Base-by-base conservation (phyloP, 2,797 vertebrate genomes). In the Hoplostethus atlanticus region DNA sequence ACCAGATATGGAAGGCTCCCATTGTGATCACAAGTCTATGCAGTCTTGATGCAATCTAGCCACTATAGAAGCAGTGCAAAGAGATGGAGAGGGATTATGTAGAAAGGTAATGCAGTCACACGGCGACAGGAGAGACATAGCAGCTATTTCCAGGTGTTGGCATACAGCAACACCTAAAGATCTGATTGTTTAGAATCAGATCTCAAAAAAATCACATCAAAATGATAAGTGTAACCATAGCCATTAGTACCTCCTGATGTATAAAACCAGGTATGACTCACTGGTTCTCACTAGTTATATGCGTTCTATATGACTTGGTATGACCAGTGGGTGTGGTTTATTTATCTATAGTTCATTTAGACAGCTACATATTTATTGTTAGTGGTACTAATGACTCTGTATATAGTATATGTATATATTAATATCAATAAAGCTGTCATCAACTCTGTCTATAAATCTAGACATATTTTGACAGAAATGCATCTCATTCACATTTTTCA, bases 351-450 rank as follows among this genome's bases (percentile, higher is more conserved):
- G 13, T 64, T 62, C 30, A 17, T 28, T 28, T 28, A 28, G 28
- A 28, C 28, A 28, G 28, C 54, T 46, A 25, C 21, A 58, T 12
- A 57, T 30, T 55, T 34, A 68, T 72, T 38, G 53, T 47, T 53
- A 17, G 40, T 30, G 31, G 30, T 38, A 78, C 2, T 58, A 11
- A 70, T 60, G 16, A 21, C 53, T 76, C 17, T 87, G 53, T 83
- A 64, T 62, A 61, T 17, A 64, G 2, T 71, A 1, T 44, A 55
- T 80, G 54, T 68, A 54, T 71, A 57, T 60, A 73, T 58, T 53
- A n/a, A 65, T 71, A 60, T 56, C 2, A 87, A 76, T 85, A 87
- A 89, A 88, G 64, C 2, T 64, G 11, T 60, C 5, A 5, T 62
- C 3, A 76, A 55, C 50, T 67, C 9, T 76, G 4, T 42, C 3